Evolutionary conservation across 2,888 invertebrate species (phyloP).

Genomic region (Gryllus longicercus): DNA sequence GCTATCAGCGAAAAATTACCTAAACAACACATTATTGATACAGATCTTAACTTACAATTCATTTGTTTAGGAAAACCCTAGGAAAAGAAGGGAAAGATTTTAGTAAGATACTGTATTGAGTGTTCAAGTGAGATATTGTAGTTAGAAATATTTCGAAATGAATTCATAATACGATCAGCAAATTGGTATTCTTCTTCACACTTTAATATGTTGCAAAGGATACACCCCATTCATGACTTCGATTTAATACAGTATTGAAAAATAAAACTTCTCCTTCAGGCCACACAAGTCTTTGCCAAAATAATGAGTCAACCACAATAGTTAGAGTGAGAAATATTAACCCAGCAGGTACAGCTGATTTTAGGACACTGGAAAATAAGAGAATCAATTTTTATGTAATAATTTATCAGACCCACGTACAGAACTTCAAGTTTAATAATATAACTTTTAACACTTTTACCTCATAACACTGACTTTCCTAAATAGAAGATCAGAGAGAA

Average conservation of each 20-base stretch:
- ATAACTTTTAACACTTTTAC: conserved; percentile 50
- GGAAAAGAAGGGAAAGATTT: too few relatives aligned
- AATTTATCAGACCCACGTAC: conserved; percentile 43
- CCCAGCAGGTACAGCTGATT: conserved; percentile 69
- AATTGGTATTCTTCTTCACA: not conserved
- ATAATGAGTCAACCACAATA: conserved; percentile 81
- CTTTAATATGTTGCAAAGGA: conserved; percentile 56
- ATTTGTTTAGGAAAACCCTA: too few relatives aligned
- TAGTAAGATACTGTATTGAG: too few relatives aligned
- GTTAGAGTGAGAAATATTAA: conserved; percentile 65
- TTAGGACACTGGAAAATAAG: conserved; percentile 58
- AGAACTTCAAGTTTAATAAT: not conserved
- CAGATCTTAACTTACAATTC: too few relatives aligned
- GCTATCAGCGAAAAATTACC: too few relatives aligned
- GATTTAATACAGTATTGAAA: conserved; percentile 92
- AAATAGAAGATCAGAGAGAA: conserved; percentile 73
- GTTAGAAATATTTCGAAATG: not conserved
- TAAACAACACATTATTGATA: too few relatives aligned
- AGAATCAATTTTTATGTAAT: too few relatives aligned
- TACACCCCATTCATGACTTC: conserved; percentile 96
- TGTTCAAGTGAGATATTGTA: too few relatives aligned
- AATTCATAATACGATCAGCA: not conserved
- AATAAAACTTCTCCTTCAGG: conserved; percentile 97
- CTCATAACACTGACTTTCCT: conserved; percentile 63
- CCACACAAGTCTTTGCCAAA: conserved; percentile 90